Base-by-base conservation (phyloP, 2,888 invertebrate species). In the Monopis laevigella region DNA sequence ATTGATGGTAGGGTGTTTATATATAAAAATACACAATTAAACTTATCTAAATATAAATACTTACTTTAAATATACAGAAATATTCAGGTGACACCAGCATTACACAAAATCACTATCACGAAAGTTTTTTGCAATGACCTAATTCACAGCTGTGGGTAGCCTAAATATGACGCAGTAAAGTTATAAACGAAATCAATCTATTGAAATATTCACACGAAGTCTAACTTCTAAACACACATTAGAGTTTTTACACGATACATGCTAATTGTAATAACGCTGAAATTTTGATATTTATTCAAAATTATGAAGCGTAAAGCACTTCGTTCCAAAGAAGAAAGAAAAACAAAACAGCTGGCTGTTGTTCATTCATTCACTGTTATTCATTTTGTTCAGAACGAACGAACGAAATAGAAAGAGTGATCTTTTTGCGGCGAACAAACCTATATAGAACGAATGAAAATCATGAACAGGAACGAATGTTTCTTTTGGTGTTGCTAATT, bases 321-420 rank as follows among this genome's bases (percentile, higher is more conserved):
- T 49, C 50, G 58, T 35, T 29, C 62, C 54, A 52, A 54, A 54
- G 52, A 55, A 64, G 63, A 63, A 59, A 56, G 64, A 72, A 77
- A n/a, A n/a, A n/a, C n/a, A n/a, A n/a, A 78, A 78, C 78, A 78
- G 78, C 78, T 78, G 78, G 73, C 65, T 58, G 58, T n/a, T n/a
- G n/a, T n/a, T n/a, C n/a, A n/a, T n/a, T n/a, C n/a, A n/a, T n/a
- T n/a, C n/a, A n/a, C n/a, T n/a, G n/a, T n/a, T n/a, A n/a, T n/a
- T n/a, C n/a, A n/a, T n/a, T n/a, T n/a, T n/a, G n/a, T n/a, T n/a
- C n/a, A n/a, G n/a, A n/a, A n/a, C n/a, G n/a, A n/a, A n/a, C n/a
- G n/a, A n/a, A n/a, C n/a, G n/a, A n/a, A n/a, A n/a, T n/a, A n/a
- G n/a, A n/a, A n/a, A n/a, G n/a, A n/a, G n/a, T n/a, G n/a, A n/a